phyloP scores from a whole-genome alignment of 1,140 invertebrate genomes.

The Apis florea region DNA sequence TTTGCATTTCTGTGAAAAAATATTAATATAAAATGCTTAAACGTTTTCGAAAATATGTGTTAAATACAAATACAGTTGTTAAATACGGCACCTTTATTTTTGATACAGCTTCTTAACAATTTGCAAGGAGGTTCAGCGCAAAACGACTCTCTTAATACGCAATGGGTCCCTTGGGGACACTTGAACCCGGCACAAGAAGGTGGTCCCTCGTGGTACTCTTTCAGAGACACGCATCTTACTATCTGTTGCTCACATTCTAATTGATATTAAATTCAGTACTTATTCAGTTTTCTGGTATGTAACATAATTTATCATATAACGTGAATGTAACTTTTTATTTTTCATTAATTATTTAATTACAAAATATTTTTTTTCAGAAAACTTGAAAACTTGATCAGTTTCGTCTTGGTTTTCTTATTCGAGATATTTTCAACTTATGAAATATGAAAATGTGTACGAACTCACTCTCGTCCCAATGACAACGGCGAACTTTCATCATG shows the following conservation, averaged over 20 bases:
- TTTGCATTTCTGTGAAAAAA: conserved; percentile 59
- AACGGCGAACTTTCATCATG: conserved; percentile 59
- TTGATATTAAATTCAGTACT: background rate
- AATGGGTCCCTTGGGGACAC: conserved; percentile 64
- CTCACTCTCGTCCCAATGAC: conserved; percentile 69
- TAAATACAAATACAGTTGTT: background rate
- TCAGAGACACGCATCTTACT: conserved; percentile 66
- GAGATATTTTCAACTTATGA: background rate
- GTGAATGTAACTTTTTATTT: too few species aligned
- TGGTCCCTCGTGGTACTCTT: conserved; percentile 64
- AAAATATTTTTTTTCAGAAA: background rate
- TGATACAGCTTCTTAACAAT: conserved; percentile 67
- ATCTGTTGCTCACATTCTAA: conserved; percentile 64
- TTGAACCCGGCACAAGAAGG: conserved; percentile 64
- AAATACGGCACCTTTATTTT: conserved; percentile 54
- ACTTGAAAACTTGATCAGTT: background rate
- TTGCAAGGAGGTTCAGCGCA: conserved; percentile 69
- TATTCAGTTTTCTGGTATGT: background rate
- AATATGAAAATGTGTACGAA: background rate
- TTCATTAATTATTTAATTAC: background rate
- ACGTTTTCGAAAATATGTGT: background rate
- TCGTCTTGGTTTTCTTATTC: background rate
- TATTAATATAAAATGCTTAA: background rate
- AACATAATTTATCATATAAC: too few species aligned
- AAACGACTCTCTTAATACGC: conserved; percentile 68